phyloP scores from a whole-genome alignment of 1,140 invertebrate species.

The Aphaenogaster rudis region DNA sequence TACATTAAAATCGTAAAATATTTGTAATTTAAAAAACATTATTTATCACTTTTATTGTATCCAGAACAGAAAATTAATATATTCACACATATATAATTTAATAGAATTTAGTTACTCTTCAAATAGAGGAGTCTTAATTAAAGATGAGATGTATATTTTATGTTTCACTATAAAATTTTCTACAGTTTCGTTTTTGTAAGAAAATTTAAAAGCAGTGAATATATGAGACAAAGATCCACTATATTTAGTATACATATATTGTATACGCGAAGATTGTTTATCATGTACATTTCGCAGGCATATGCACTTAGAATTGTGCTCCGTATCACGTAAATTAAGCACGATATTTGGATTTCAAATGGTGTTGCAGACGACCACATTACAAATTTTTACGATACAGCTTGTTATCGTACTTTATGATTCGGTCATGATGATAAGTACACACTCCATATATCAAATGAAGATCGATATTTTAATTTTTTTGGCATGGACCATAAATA shows the following conservation, averaged over 20 bases:
- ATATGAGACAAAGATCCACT: background rate
- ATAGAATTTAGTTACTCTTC: background rate
- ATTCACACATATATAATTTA: background rate
- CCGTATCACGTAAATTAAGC: background rate
- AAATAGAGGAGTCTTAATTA: background rate
- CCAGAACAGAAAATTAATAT: background rate
- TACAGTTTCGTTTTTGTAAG: background rate
- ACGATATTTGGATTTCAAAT: conserved; percentile 16
- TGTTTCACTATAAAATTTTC: background rate
- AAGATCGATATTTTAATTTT: background rate
- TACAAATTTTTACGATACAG: background rate
- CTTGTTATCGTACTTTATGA: background rate
- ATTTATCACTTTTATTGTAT: background rate
- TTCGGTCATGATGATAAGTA: background rate
- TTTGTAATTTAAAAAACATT: background rate
- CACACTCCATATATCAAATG: background rate
- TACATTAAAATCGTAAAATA: background rate
- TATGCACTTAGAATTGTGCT: conserved; percentile 18
- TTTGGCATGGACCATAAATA: background rate
- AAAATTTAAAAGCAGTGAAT: background rate
- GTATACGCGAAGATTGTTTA: background rate
- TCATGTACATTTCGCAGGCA: conserved; percentile 13
- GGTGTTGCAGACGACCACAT: background rate
- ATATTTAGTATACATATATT: background rate
- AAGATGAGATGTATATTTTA: background rate